Evolutionary conservation across 2,797 vertebrate species (phyloP).

Genomic region (Mormyrus hasselquistii): DNA sequence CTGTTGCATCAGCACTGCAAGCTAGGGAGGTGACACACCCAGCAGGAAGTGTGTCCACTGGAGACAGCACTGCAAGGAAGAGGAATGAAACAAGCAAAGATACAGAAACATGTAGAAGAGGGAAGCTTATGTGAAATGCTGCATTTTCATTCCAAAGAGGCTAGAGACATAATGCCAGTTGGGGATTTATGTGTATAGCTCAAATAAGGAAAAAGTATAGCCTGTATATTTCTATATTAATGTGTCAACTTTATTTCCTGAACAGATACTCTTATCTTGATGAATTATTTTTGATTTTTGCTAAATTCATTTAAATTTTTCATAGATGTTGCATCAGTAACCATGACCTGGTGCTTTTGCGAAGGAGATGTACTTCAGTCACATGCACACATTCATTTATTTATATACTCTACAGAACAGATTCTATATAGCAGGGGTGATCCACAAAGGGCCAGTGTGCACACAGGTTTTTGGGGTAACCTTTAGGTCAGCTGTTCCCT

Average conservation of each 20-base stretch:
- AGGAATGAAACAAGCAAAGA: not conserved
- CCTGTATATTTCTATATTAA: not conserved
- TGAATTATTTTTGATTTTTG: not conserved
- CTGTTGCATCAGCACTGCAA: conserved; percentile 36
- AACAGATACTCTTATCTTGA: not conserved
- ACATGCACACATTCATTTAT: not conserved
- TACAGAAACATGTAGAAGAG: not conserved
- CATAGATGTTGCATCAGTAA: not conserved
- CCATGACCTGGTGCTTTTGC: not conserved
- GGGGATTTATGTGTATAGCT: not conserved
- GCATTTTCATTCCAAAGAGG: not conserved
- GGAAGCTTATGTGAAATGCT: not conserved
- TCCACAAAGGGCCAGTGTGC: not conserved
- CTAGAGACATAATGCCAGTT: not conserved
- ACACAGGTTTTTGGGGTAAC: not conserved
- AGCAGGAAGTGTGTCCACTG: conserved; percentile 39
- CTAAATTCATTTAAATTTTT: not conserved
- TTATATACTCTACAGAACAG: not conserved
- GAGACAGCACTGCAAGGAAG: not conserved
- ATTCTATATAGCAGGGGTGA: not conserved
- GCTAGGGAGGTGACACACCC: conserved; percentile 6
- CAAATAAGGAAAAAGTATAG: not conserved
- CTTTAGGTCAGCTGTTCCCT: not conserved
- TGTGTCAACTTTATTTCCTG: not conserved
- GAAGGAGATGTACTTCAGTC: not conserved